These are phyloP conservation scores for Papilio gigon DNA, from an alignment of 2,888 invertebrate species.

Conservation along the genomic window DNA sequence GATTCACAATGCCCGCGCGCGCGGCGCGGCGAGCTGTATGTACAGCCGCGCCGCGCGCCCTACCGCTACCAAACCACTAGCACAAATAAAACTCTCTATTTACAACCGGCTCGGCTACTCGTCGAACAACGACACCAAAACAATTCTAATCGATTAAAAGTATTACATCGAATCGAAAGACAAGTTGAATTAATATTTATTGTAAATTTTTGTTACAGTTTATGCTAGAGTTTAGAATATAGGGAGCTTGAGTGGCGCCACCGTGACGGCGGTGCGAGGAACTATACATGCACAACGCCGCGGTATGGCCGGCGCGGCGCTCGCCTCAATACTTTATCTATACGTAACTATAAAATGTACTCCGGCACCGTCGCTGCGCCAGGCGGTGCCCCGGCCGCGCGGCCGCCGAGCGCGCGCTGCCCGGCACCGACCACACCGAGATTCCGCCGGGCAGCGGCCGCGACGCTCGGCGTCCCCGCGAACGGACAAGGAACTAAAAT, in stretches of 20 bases:
- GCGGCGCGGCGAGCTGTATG: conserved; percentile 58
- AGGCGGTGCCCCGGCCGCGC: conserved; percentile 59
- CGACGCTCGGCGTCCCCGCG: conserved; percentile 64
- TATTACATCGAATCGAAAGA: conserved; percentile 62
- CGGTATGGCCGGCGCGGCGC: conserved; percentile 72
- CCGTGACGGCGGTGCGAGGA: conserved; percentile 80
- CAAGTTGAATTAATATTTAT: conserved; percentile 66
- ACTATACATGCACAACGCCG: conserved; percentile 81
- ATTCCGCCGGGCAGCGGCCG: conserved; percentile 52
- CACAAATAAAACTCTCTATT: conserved; percentile 75
- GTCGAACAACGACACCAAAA: conserved; percentile 71
- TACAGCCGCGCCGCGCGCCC: conserved; percentile 63
- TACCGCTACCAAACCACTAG: conserved; percentile 73
- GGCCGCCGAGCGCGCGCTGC: conserved; percentile 60
- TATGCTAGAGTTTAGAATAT: conserved; percentile 81
- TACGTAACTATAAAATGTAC: conserved; percentile 74
- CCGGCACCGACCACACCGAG: conserved; percentile 60
- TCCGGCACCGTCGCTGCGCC: conserved; percentile 75
- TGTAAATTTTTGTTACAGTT: conserved; percentile 76
- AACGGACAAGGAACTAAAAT: conserved; percentile 80
- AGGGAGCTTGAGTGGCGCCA: conserved; percentile 77
- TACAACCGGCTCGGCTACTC: conserved; percentile 71
- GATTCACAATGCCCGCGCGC: conserved; percentile 79
- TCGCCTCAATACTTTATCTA: conserved; percentile 78
- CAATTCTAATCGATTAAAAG: conserved; percentile 66